Evolutionary conservation across 2,888 invertebrate genomes (phyloP).

Genomic region (Eledona agricola): DNA sequence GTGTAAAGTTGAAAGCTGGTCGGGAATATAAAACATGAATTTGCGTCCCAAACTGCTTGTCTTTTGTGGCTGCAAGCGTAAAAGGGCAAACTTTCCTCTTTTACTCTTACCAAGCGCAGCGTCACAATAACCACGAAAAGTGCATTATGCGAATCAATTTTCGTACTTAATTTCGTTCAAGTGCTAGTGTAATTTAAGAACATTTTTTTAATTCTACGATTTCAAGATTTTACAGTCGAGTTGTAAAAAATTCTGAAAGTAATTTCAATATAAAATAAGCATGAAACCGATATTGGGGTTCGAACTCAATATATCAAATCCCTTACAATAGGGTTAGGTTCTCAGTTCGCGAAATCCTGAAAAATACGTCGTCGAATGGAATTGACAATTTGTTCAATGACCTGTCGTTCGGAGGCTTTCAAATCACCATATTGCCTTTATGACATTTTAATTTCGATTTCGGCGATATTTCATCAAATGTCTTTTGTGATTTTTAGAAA

Average conservation of each 20-base stretch:
- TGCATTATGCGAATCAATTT: no score
- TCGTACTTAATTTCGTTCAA: no score
- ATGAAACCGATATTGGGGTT: slow-evolving; percentile 31
- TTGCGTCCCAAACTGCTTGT: slow-evolving; percentile 8
- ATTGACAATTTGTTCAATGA: slow-evolving; percentile 39
- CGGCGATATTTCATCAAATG: no score
- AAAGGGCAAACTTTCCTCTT: slow-evolving; percentile 15
- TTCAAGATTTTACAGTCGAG: neutral
- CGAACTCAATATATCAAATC: slow-evolving; percentile 43
- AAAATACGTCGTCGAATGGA: slow-evolving; percentile 44
- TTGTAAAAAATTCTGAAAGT: neutral
- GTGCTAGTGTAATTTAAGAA: no score
- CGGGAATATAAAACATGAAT: slow-evolving; percentile 19
- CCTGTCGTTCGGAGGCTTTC: slow-evolving; percentile 31
- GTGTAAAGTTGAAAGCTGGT: slow-evolving; percentile 20
- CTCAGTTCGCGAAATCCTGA: slow-evolving; percentile 45
- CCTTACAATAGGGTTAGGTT: slow-evolving; percentile 47
- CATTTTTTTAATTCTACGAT: slow-evolving; percentile 1
- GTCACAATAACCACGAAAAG: no score
- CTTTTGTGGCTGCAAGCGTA: slow-evolving; percentile 7
- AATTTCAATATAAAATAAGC: slow-evolving; percentile 28
- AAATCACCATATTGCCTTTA: slow-evolving; percentile 34
- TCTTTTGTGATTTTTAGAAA: no score
- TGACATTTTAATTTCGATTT: slow-evolving; percentile 26
- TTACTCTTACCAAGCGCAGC: slow-evolving; percentile 12